These are phyloP conservation scores for Anguilla pacifica DNA, from an alignment of 2,797 vertebrate genomes.

Conservation along the genomic window DNA sequence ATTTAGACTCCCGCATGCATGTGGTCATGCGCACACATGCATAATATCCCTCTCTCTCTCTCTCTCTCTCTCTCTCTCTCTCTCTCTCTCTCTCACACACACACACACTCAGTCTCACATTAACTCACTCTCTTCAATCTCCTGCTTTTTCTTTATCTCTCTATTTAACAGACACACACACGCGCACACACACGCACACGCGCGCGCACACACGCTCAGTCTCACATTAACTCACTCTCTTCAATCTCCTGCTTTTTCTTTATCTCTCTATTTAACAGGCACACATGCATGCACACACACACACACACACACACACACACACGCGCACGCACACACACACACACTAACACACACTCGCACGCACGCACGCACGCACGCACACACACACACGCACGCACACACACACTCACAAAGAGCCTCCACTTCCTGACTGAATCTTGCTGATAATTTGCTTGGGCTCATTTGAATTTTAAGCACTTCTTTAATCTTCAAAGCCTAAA, in stretches of 20 bases:
- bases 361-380: conserved; percentile 40
- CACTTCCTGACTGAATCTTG: conserved; percentile 97
- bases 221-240: conserved; percentile 18
- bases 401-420: conserved; percentile 48
- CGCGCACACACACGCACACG: neutral
- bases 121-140: conserved; percentile 5
- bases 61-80: neutral
- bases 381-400: conserved; percentile 27
- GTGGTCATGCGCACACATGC: conserved; percentile 39
- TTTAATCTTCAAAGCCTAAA: conserved; percentile 99
- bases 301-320: conserved; percentile 12
- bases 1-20: neutral
- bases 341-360: conserved; percentile 28
- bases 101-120: conserved; percentile 9
- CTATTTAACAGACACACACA: neutral
- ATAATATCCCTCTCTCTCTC: neutral
- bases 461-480: conserved; percentile 99
- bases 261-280: neutral
- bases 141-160: neutral
- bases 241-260: neutral
- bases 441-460: conserved; percentile 99
- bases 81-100: neutral
- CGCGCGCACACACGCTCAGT: neutral
- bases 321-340: conserved; percentile 41
- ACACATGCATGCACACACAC: no score